A percentile compares a stretch with the other conserved stretches of the same genome.
Conservation (phyloP, 2,797 vertebrate species). For the Eidolon dupreanum region DNA sequence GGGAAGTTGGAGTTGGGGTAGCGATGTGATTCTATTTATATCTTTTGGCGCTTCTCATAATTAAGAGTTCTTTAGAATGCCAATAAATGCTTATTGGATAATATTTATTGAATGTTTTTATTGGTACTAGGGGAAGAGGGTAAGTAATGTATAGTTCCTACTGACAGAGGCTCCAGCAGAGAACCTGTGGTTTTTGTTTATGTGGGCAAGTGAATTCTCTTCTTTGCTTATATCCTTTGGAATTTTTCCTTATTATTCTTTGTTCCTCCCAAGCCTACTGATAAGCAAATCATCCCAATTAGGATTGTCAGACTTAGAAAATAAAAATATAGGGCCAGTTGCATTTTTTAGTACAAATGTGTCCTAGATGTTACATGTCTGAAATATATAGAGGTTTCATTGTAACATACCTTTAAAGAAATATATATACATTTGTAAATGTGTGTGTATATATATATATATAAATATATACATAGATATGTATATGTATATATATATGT, state of each 20-base stretch:
- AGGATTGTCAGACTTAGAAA: background rate
- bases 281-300: slow-evolving; percentile 27
- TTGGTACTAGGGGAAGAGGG: background rate
- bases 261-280: background rate
- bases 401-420: background rate
- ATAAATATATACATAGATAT: background rate
- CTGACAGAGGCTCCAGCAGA: background rate
- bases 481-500: background rate
- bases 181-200: background rate
- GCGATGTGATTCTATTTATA: background rate
- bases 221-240: background rate
- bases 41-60: background rate
- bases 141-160: background rate
- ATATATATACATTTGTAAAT: background rate
- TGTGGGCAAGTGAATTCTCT: background rate
- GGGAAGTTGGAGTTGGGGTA: background rate
- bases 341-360: slow-evolving; percentile 7
- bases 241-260: background rate
- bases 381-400: background rate
- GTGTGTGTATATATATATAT: too few species aligned
- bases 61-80: background rate
- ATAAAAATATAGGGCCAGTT: slow-evolving; percentile 11
- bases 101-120: background rate
- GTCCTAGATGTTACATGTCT: background rate
- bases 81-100: background rate